Percentiles rank a stretch among this genome's conserved stretches.
phyloP scores from a whole-genome alignment of 2,113 vertebrate species.

The Falco punctatus region DNA sequence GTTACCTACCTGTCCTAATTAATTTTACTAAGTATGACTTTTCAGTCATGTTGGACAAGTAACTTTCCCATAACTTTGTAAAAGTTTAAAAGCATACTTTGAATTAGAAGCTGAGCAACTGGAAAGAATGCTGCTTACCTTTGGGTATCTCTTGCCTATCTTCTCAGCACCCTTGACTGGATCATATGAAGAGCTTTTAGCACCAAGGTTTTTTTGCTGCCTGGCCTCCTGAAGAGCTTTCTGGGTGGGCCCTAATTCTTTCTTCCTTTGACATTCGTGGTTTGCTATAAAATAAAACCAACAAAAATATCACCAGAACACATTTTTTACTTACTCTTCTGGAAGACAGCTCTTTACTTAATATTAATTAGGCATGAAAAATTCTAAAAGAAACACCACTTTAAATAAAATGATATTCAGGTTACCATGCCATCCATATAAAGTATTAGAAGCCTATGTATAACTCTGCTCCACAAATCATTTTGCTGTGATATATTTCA shows the following conservation, averaged over 20 bases:
- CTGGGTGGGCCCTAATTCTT: slow-evolving; percentile 40
- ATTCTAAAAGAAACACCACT: background rate
- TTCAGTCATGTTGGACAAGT: background rate
- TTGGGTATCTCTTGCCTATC: background rate
- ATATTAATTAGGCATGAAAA: background rate
- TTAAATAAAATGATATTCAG: background rate
- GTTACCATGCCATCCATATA: background rate
- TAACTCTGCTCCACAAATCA: background rate
- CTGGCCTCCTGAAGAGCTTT: slow-evolving; percentile 62
- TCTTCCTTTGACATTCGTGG: background rate
- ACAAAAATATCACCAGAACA: background rate
- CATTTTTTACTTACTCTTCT: background rate
- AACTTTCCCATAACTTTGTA: background rate
- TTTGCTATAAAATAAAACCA: slow-evolving; percentile 39
- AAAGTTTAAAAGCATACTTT: background rate
- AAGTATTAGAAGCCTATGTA: background rate
- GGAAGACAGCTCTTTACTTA: background rate
- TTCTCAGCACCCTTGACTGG: slow-evolving; percentile 6
- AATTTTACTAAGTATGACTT: background rate
- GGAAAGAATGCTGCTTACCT: slow-evolving; percentile 57
- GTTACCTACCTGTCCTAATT: background rate
- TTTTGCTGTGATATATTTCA: background rate
- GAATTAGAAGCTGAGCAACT: background rate
- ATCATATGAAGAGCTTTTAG: background rate
- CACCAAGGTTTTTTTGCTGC: slow-evolving; percentile 25